Evolutionary conservation across 2,113 vertebrate species (phyloP).

Genomic region (Strigops habroptila): DNA sequence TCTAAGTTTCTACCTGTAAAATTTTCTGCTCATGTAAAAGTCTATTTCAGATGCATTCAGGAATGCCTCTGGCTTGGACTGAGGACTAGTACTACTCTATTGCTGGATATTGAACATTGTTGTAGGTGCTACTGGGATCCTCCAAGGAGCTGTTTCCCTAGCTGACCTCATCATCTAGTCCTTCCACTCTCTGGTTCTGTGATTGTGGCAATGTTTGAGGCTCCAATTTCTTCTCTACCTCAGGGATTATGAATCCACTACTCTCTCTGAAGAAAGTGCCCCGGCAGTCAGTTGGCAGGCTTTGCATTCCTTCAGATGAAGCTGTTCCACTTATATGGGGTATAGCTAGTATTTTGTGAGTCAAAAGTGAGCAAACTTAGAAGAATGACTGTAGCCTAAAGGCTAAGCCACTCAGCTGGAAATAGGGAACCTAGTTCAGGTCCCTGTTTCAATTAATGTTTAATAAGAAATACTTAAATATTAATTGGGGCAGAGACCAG

Average conservation of each 20-base stretch:
- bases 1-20: neutral
- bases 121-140: neutral
- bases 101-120: neutral
- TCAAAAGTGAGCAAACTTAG: neutral
- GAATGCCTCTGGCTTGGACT: neutral
- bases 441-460: neutral
- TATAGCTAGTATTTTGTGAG: neutral
- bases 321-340: neutral
- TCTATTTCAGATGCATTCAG: neutral
- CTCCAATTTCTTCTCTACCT: neutral
- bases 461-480: constrained; percentile 14
- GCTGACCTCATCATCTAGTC: neutral
- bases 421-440: neutral
- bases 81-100: neutral
- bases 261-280: neutral
- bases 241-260: neutral
- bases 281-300: neutral
- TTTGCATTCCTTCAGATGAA: neutral
- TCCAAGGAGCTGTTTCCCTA: neutral
- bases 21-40: neutral
- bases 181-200: neutral
- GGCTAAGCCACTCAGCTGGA: neutral
- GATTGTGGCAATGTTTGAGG: neutral
- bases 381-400: neutral
- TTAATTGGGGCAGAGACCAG: neutral